Evolutionary conservation across 2,797 vertebrate genomes (phyloP).

Genomic region (Borostomias antarcticus): DNA sequence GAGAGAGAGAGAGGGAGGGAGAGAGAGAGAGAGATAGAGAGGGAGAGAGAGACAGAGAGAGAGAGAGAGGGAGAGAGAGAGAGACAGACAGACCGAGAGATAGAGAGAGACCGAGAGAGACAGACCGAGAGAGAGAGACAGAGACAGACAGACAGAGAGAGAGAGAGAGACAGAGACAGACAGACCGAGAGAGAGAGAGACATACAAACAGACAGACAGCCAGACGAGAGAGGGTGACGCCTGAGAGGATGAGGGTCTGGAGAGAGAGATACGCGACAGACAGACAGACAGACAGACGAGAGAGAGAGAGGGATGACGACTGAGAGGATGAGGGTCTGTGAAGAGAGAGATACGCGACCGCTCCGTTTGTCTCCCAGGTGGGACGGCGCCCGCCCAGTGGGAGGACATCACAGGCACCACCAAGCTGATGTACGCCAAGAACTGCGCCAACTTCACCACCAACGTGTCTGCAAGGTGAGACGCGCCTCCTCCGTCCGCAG

Average conservation of each 20-base stretch:
- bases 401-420: slow-evolving; percentile 99
- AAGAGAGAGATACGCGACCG: background rate
- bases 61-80: no score
- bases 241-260: background rate
- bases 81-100: background rate
- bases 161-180: slow-evolving; percentile 2
- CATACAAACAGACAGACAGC: no score
- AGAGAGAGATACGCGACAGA: no score
- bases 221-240: slow-evolving; percentile 7
- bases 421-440: slow-evolving; percentile 92
- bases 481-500: background rate
- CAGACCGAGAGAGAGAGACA: no score
- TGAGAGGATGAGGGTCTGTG: background rate
- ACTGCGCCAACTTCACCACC: slow-evolving; percentile 96
- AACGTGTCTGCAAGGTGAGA: slow-evolving; percentile 74
- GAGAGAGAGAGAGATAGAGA: slow-evolving; percentile 21
- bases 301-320: no score
- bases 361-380: slow-evolving; percentile 76
- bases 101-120: background rate
- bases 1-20: no score
- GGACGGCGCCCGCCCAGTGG: slow-evolving; percentile 96
- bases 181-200: background rate
- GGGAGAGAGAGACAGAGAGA: background rate
- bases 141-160: no score
- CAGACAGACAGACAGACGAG: no score